Base-by-base conservation (phyloP, 2,797 vertebrate genomes). In the Lagocephalus sceleratus region DNA sequence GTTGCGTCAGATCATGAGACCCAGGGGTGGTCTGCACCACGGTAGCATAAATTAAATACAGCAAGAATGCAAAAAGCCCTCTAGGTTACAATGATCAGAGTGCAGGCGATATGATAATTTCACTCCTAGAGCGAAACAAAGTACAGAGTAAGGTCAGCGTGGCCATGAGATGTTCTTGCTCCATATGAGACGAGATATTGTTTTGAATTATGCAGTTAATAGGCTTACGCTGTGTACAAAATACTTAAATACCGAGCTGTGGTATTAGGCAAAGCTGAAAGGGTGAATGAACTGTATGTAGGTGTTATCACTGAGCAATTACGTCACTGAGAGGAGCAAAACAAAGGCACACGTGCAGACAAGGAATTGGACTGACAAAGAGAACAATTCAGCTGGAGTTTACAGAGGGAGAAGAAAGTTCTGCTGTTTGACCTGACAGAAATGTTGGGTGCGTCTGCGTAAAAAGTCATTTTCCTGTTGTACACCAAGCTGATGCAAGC, bases 221-320 rank as follows among this genome's bases (percentile, higher is more conserved):
- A 43, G 60, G 73, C 57, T 81, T 69, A 78, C 0, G 14, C 42
- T 70, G 72, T 78, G 41, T 73, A 46, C 76, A 67, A 60, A 81
- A 77, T n/a, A 79, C 1, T 16, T 52, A 63, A 57, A 74, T 26
- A 45, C 57, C 55, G 47, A 29, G 20, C 38, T 9, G 0, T 20
- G 46, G 23, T 39, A 35, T 20, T 12, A 4, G 40, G 20, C 15
- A 0, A 19, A 22, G 41, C 71, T 22, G 45, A 9, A 29, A 42
- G 25, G 26, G 47, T 29, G 12, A 48, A 60, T 19, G 54, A n/a
- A 15, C 67, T 26, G 16, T 16, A 55, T 35, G 32, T 17, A 0
- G 54, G 47, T 35, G 54, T 39, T 43, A 65, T 57, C 53, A 1
- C 52, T 47, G 0, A 19, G 6, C 6, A 1, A 17, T 44, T 22